Evolutionary conservation across 2,888 invertebrate genomes (phyloP), one percentile per base, ranked within the genome.

Genomic region (Coelinius sp.): DNA sequence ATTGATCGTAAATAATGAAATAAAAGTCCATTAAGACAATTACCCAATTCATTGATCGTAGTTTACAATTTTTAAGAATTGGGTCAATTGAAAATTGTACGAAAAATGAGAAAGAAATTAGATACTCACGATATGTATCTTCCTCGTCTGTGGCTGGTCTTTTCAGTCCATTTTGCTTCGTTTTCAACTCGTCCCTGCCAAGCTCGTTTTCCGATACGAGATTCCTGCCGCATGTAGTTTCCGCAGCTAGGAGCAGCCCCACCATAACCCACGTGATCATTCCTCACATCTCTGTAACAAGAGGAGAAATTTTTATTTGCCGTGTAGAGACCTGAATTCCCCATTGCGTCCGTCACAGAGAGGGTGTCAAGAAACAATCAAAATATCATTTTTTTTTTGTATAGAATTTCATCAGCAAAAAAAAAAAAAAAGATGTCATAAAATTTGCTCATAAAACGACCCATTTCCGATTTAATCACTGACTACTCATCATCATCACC

Each of bases 261-360:
- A 87, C 86, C 87, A 87, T 86, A 83, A 87, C 83, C 87, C 87
- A 88, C 86, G 86, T 86, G 87, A 87, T 87, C 87, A 87, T 88
- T 86, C 87, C 87, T 88, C 83, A 88, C 87, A 88, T 88, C 84
- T 86, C 87, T 86, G 83, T 70, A 82, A 83, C 72, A 78, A 81
- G 75, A 82, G 76, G 78, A 69, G 53, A 27, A 5, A 41, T 41
- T n/a, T 2, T 2, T 41, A 2, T 31, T 31, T 31, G 7, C 31
- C 31, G 5, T 31, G 5, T 7, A 31, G 31, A 31, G 7, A 31
- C 31, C 7, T n/a, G n/a, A n/a, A n/a, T n/a, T n/a, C n/a, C n/a
- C n/a, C n/a, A n/a, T n/a, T n/a, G n/a, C n/a, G n/a, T n/a, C n/a
- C n/a, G n/a, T n/a, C n/a, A n/a, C n/a, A n/a, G n/a, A n/a, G n/a